Conservation (phyloP, 1,140 invertebrate species). For the Bombus soroeensis region DNA sequence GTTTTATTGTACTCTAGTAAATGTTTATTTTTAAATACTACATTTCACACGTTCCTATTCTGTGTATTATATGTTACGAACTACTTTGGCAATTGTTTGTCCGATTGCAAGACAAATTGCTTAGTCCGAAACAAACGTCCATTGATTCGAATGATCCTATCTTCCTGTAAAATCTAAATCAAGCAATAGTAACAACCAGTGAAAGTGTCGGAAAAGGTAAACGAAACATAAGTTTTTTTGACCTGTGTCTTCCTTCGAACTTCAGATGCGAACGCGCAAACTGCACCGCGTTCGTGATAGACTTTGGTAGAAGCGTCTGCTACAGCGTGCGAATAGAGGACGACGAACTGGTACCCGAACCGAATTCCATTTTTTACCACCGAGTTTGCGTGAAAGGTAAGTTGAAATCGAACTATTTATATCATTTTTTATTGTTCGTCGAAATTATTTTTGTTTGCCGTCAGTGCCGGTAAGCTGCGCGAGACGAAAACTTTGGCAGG, state of each 20-base stretch:
- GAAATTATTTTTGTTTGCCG: not conserved
- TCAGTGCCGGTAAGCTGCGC: conserved; percentile 70
- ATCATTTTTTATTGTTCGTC: too few species aligned
- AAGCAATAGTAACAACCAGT: too few species aligned
- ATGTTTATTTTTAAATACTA: too few species aligned
- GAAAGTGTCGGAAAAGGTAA: not conserved
- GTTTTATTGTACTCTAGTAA: too few species aligned
- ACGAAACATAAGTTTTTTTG: not conserved
- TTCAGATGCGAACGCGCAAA: conserved; percentile 71
- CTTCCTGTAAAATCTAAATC: too few species aligned
- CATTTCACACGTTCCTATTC: too few species aligned
- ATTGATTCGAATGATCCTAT: too few species aligned
- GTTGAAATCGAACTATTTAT: too few species aligned
- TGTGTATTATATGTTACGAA: too few species aligned
- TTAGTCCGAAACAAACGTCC: too few species aligned
- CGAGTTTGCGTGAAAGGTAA: conserved; percentile 74
- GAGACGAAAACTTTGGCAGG: conserved; percentile 72
- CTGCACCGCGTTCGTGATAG: conserved; percentile 76
- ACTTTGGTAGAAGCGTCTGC: conserved; percentile 73
- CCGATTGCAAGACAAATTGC: too few species aligned
- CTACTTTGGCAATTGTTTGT: too few species aligned
- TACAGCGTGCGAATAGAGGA: conserved; percentile 69
- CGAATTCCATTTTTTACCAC: conserved; percentile 74
- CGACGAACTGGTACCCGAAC: conserved; percentile 73
- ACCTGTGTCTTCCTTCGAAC: not conserved